These are phyloP conservation scores for Callimorpha dominula DNA, from an alignment of 2,888 invertebrate genomes.

Conservation along the genomic window DNA sequence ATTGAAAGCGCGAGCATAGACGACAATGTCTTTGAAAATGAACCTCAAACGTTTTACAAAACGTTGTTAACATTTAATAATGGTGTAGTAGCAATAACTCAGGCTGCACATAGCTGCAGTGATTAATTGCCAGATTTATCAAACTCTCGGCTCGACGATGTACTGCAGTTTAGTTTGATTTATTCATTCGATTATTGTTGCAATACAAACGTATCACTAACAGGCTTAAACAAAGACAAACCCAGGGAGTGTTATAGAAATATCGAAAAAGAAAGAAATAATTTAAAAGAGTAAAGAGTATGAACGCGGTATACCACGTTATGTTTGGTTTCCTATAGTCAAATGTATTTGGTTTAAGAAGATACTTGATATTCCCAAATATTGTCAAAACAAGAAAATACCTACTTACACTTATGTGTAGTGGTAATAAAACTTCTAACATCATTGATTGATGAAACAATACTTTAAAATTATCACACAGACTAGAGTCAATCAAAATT, in stretches of 20 bases:
- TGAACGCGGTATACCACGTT: neutral
- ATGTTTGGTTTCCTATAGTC: no score
- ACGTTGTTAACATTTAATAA: constrained; percentile 7
- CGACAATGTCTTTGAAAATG: neutral
- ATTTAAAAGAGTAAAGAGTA: neutral
- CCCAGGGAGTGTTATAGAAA: neutral
- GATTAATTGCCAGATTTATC: constrained; percentile 53
- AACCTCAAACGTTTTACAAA: neutral
- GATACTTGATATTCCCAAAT: no score
- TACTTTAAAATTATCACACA: no score
- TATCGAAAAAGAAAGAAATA: neutral
- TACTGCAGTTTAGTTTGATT: constrained; percentile 45
- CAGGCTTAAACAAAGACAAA: neutral
- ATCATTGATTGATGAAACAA: no score
- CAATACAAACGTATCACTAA: constrained; percentile 19
- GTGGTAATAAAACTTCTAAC: no score
- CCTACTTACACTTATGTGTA: no score
- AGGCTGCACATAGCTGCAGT: constrained; percentile 39
- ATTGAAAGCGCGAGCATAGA: neutral
- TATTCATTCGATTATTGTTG: constrained; percentile 39
- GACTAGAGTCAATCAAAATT: no score
- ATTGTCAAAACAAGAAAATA: no score
- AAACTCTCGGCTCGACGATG: constrained; percentile 40
- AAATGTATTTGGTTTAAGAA: no score
- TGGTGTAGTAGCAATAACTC: constrained; percentile 37